These are phyloP conservation scores for Lineus longissimus DNA, from an alignment of 1,140 invertebrate species.

Conservation along the genomic window DNA sequence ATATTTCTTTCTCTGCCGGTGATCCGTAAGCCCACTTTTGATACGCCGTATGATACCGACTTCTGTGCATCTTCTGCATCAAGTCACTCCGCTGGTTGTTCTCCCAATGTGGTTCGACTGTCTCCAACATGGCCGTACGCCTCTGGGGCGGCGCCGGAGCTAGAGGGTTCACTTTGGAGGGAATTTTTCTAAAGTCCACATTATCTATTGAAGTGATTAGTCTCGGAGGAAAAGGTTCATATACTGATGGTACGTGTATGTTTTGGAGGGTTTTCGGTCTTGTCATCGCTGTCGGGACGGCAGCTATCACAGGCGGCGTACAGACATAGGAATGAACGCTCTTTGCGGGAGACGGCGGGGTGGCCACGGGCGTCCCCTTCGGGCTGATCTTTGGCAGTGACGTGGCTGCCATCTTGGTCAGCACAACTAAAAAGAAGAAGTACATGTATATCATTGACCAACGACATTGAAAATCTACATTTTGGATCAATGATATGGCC, in stretches of 20 bases:
- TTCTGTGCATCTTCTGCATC: not conserved
- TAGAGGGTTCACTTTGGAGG: slow-evolving; percentile 6
- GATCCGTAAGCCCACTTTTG: not conserved
- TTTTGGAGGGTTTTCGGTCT: not conserved
- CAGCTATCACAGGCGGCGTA: too few species aligned
- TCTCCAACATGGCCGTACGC: slow-evolving; percentile 1
- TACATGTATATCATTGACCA: too few species aligned
- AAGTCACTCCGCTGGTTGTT: not conserved
- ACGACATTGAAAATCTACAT: too few species aligned
- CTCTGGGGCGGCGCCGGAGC: not conserved
- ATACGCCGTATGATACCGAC: slow-evolving; percentile 4
- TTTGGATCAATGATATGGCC: too few species aligned
- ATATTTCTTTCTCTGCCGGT: slow-evolving; percentile 2
- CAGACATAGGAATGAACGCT: too few species aligned
- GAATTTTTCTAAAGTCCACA: not conserved
- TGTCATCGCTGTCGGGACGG: too few species aligned
- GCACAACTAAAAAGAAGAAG: too few species aligned
- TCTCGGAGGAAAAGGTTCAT: not conserved
- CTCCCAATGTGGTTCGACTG: not conserved
- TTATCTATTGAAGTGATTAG: not conserved
- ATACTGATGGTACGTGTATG: not conserved
- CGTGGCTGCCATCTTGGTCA: too few species aligned
- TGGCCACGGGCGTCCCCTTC: too few species aligned
- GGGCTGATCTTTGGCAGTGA: too few species aligned
- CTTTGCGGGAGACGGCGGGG: too few species aligned